Evolutionary conservation across 1,140 invertebrate species (phyloP), one percentile per base, ranked within the genome.

Genomic region (Zaprionus ghesquierei): DNA sequence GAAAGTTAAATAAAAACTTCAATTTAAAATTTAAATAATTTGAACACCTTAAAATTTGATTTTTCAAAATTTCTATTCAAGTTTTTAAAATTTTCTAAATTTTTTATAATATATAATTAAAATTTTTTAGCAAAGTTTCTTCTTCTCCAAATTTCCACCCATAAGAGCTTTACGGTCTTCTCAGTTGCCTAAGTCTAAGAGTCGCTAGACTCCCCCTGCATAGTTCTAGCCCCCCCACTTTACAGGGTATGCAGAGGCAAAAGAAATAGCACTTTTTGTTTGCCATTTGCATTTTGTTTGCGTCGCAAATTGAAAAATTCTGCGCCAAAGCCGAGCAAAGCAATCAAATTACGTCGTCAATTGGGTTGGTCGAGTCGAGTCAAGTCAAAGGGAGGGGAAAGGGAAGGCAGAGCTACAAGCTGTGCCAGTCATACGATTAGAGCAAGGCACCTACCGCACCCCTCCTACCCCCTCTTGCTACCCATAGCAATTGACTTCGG

Each of bases 201-300:
- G 5, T 29, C 27, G n/a, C n/a, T 8, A 29, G 27, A 8, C 27
- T 2, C 2, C 2, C 1, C 27, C 2, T 5, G 1, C 27, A 12
- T 29, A 15, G 9, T 6, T 10, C 12, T 23, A 4, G 8, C 5
- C n/a, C n/a, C n/a, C n/a, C n/a, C 9, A 15, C n/a, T 20, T 29
- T 54, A 41, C 61, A 54, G 61, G 50, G 61, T 63, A 54, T 63
- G n/a, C 5, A 22, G n/a, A n/a, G 44, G 18, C 3, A 15, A 41
- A 38, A 60, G 38, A 62, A 60, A 60, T 68, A 44, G 49, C 46
- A 31, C 51, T 35, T 76, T 79, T 82, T 70, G 66, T 86, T 85
- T 75, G 59, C 59, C 77, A 77, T 85, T 85, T 87, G 81, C 81
- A 85, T 87, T 86, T 84, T 56, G 69, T 75, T 85, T 74, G 22